Base-by-base conservation (phyloP, 2,888 invertebrate species). In the Tholera decimalis region DNA sequence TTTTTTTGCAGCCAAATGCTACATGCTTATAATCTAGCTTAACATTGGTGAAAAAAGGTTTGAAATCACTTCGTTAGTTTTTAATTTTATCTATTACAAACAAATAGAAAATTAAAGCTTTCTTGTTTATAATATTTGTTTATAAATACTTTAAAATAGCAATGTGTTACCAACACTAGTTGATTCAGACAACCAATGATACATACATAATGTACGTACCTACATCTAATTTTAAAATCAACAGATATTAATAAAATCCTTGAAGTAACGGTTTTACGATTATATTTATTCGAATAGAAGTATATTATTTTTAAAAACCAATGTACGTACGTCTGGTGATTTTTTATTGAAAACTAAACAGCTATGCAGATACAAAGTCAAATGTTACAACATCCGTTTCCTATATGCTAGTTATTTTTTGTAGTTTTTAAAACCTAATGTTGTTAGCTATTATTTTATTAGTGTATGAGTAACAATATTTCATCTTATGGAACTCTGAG, bases 381-480 rank as follows among this genome's bases (percentile, higher is more conserved):
- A 86, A 88, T 88, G 81, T 74, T 86, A 87, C 83, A 89, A 91
- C 93, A 93, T 93, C 93, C 93, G 93, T 88, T 94, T 93, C 93
- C 92, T 89, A 88, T 84, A 76, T 84, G 83, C 86, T 22, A 9
- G 6, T 85, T 30, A 88, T 86, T 79, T 82, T 88, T 90, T 86
- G 91, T 90, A 82, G 89, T 88, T 75, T 73, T 79, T 84, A 88
- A 85, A 89, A 84, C 83, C 87, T 75, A 85, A 78, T 75, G 62
- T 76, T 56, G 76, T 73, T 61, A 70, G 64, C 56, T 72, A 72
- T 76, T 66, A 80, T 73, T 77, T 73, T 73, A 62, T 35, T 65
- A 35, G 35, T 46, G 30, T 15, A 51, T 65, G 51, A 57, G 30
- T 62, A 47, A 64, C n/a, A n/a, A n/a, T n/a, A n/a, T n/a, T n/a